Evolutionary conservation across 2,113 vertebrate genomes (phyloP), one percentile per base, ranked within the genome.

Genomic region (Poicephalus meyeri): DNA sequence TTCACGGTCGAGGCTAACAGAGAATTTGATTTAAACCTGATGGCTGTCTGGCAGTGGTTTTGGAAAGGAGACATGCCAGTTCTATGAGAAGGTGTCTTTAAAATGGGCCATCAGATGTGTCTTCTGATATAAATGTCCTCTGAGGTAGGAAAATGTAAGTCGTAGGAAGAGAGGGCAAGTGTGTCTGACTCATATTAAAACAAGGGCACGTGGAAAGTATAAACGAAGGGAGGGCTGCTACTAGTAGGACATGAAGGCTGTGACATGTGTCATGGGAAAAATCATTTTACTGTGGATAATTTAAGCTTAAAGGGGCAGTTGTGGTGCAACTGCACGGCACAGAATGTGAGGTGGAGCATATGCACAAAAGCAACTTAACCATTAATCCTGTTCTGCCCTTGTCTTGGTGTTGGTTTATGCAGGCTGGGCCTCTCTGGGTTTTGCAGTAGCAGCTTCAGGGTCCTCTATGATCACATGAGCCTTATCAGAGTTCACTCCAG

Each of bases 81-180:
- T 58, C 56, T 72, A 71, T 0, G 5, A 79, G 47, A 88, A 69
- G 83, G 68, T 56, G 64, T 44, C 80, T 78, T 73, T 86, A 89
- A 93, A 81, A 41, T 33, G 77, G 86, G 61, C 66, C 58, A 68
- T 76, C 70, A 64, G 70, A 88, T 92, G 16, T 46, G 68, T 41
- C 91, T 82, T 49, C 70, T 88, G 86, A 91, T 95, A 88, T 7
- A 53, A 6, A 14, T 65, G 76, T 88, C 87, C 84, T 93, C 68
- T 91, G 89, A 85, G 86, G 82, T 78, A 94, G 91, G 80, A 85
- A 93, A 93, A 66, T 70, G 56, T 93, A 95, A 91, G 86, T 94
- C 91, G 92, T 47, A 91, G 80, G 76, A 95, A 88, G 90, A 93
- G 79, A 95, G 83, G 91, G 85, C 81, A 94, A 95, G 46, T 8